Conservation (phyloP, 2,888 invertebrate genomes). For the Sarcophaga rosellei region DNA sequence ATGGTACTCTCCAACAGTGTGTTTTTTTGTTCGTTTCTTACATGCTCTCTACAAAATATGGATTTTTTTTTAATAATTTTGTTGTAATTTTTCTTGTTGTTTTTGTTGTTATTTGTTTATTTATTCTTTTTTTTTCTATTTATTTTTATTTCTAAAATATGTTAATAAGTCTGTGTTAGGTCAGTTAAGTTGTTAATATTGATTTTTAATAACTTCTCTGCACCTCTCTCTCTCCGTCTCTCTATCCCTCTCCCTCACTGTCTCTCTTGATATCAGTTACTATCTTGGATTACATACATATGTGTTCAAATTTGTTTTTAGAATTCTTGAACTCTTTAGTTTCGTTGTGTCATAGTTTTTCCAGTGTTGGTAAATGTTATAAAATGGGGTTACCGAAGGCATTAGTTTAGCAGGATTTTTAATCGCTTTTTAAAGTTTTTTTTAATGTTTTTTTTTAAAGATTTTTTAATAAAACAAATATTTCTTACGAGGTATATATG, state of each 20-base stretch:
- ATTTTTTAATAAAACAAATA: no score
- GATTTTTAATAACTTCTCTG: conserved; percentile 47
- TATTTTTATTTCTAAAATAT: conserved; percentile 39
- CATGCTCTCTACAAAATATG: not conserved
- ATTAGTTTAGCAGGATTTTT: no score
- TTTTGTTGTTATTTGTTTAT: conserved; percentile 19
- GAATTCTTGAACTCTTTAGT: not conserved
- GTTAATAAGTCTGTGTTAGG: conserved; percentile 66
- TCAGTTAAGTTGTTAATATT: conserved; percentile 63
- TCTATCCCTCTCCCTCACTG: not conserved
- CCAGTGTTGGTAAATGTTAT: no score
- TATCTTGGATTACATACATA: not conserved
- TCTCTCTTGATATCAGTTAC: not conserved
- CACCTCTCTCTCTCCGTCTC: not conserved
- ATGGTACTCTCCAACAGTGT: not conserved
- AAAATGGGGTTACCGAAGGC: no score
- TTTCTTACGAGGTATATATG: no score
- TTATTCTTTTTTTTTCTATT: not conserved
- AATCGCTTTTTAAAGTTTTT: no score
- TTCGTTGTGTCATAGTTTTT: not conserved
- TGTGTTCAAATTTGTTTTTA: conserved; percentile 21
- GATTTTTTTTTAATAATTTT: not conserved
- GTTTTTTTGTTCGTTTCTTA: not conserved
- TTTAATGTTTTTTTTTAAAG: no score
- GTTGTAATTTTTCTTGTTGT: not conserved